A percentile compares a stretch with the other conserved stretches of the same genome.
These are phyloP conservation scores for Pteronura brasiliensis DNA, from an alignment of 2,113 vertebrate species.

Conservation along the genomic window DNA sequence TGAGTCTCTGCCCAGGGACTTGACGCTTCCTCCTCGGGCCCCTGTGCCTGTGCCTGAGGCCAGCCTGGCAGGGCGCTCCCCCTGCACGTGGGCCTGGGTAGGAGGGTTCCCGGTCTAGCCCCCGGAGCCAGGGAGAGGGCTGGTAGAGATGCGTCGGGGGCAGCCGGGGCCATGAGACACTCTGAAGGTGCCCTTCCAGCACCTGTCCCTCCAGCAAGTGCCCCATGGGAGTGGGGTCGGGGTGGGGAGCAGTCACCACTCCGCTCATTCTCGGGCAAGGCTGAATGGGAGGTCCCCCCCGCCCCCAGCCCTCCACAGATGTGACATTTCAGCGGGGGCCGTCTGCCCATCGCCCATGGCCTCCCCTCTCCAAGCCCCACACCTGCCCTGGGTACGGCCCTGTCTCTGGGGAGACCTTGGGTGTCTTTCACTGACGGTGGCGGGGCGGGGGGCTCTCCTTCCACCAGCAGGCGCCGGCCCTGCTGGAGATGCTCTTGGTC, in stretches of 20 bases:
- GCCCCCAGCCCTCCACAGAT: not conserved
- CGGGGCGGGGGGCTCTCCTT: not conserved
- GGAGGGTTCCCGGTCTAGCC: not conserved
- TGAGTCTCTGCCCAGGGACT: not conserved
- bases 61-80: not conserved
- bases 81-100: fast-evolving
- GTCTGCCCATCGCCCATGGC: not conserved
- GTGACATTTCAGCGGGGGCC: not conserved
- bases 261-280: no score
- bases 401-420: not conserved
- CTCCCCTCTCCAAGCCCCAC: not conserved
- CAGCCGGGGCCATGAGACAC: not conserved
- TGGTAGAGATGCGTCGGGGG: not conserved
- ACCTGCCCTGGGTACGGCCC: not conserved
- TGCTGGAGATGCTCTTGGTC: no score
- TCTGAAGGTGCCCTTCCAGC: not conserved
- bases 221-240: not conserved
- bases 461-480: not conserved
- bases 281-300: not conserved
- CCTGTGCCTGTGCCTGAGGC: not conserved
- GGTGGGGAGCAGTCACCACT: not conserved
- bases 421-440: not conserved
- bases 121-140: no score
- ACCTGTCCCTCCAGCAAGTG: not conserved
- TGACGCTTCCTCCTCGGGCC: not conserved